Evolutionary conservation across 92 coral and sea anemone genomes (phyloP).

Genomic region (Montipora capitata): DNA sequence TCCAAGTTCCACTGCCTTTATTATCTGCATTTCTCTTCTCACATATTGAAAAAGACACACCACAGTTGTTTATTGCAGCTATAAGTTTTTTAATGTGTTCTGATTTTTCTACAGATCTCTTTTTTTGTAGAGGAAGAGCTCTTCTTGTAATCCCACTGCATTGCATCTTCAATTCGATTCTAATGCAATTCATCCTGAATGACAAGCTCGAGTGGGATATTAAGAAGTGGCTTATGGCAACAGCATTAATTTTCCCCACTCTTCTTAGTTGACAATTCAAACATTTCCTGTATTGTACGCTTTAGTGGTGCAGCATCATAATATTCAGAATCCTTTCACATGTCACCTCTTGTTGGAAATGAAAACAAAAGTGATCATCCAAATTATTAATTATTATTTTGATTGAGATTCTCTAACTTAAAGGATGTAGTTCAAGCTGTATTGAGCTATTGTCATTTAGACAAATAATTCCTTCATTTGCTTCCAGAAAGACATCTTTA

Average conservation of each 20-base stretch:
- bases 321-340: conserved; percentile 30
- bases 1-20: not conserved
- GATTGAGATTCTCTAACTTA: too few relatives aligned
- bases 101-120: not conserved
- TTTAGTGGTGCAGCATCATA: conserved; percentile 13
- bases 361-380: not conserved
- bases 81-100: not conserved
- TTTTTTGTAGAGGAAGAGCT: not conserved
- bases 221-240: not conserved
- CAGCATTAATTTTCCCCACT: not conserved
- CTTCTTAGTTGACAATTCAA: not conserved
- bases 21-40: conserved; percentile 25
- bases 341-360: conserved; percentile 10
- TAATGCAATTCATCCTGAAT: not conserved
- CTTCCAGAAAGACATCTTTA: conserved; percentile 23
- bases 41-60: not conserved
- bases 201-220: not conserved
- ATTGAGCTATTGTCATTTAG: not conserved
- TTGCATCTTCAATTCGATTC: not conserved
- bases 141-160: conserved; percentile 19
- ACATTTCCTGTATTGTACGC: not conserved
- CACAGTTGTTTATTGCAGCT: conserved; percentile 8
- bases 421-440: not conserved
- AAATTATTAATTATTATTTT: too few relatives aligned
- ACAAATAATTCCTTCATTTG: conserved; percentile 50